These are phyloP conservation scores for Cyprinus carpio DNA, from an alignment of 2,113 vertebrate genomes.

Conservation along the genomic window DNA sequence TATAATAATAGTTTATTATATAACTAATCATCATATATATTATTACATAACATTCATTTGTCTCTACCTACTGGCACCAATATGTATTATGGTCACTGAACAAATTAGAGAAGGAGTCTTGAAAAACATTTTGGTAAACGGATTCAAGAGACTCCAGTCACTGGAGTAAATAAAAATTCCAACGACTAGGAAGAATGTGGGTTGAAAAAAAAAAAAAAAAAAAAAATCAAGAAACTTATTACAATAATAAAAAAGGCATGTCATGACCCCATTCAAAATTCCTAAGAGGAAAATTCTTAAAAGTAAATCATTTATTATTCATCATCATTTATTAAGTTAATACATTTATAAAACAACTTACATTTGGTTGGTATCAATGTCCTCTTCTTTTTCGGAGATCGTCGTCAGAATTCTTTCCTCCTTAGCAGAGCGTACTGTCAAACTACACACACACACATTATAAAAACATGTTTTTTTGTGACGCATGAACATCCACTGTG, in stretches of 20 bases:
- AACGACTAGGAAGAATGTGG: not conserved
- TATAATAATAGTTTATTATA: no score
- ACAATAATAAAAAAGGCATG: not conserved
- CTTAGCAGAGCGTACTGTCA: conserved; percentile 53
- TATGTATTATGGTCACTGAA: no score
- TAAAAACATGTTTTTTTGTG: conserved; percentile 47
- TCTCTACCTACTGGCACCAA: no score
- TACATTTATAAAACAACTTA: conserved; percentile 32
- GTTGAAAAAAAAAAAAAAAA: not conserved
- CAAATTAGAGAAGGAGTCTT: no score
- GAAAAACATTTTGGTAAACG: no score
- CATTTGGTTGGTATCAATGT: conserved; percentile 31
- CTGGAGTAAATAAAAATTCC: not conserved
- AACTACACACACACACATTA: conserved; percentile 39
- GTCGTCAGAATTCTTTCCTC: conserved; percentile 44
- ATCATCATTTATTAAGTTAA: not conserved
- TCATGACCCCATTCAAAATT: not conserved
- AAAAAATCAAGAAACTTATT: not conserved
- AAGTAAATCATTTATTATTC: not conserved
- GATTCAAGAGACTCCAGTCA: not conserved
- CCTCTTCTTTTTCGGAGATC: conserved; percentile 40
- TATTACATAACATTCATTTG: no score
- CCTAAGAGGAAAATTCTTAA: not conserved
- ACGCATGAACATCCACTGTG: not conserved
- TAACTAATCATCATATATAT: no score